A percentile compares a stretch with the other conserved stretches of the same genome.
Conservation (phyloP, 2,888 invertebrate genomes). For the Aporophyla lueneburgensis region DNA sequence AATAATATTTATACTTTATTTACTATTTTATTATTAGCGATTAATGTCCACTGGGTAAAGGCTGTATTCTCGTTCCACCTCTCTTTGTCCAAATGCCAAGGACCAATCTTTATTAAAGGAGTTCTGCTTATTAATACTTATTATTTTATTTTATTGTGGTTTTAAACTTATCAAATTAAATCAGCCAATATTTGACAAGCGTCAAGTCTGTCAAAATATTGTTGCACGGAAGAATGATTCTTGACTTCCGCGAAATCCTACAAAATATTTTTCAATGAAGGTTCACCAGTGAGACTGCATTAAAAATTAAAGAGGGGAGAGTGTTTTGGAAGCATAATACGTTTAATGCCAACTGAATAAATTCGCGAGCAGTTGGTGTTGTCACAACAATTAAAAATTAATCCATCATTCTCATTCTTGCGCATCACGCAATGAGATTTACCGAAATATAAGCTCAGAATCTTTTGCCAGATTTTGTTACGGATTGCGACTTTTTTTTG, state of each 20-base stretch:
- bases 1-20: not conserved
- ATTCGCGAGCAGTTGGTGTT: slow-evolving; percentile 73
- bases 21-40: no score
- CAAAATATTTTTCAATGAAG: slow-evolving; percentile 33
- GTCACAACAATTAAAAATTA: slow-evolving; percentile 73
- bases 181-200: not conserved
- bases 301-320: slow-evolving; percentile 39
- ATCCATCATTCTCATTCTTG: slow-evolving; percentile 70
- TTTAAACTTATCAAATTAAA: not conserved
- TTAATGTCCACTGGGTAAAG: no score
- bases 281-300: slow-evolving; percentile 40
- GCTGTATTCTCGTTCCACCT: no score
- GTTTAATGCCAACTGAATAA: slow-evolving; percentile 62
- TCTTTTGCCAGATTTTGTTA: slow-evolving; percentile 41
- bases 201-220: slow-evolving; percentile 5
- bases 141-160: not conserved
- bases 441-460: slow-evolving; percentile 47
- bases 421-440: slow-evolving; percentile 54
- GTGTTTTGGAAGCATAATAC: slow-evolving; percentile 52
- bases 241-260: not conserved
- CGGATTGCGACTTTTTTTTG: not conserved
- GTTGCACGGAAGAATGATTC: not conserved
- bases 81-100: no score
- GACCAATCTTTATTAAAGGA: no score
- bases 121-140: no score